Base-by-base conservation (phyloP, 2,113 vertebrate species). In the Pseudopodoces humilis region DNA sequence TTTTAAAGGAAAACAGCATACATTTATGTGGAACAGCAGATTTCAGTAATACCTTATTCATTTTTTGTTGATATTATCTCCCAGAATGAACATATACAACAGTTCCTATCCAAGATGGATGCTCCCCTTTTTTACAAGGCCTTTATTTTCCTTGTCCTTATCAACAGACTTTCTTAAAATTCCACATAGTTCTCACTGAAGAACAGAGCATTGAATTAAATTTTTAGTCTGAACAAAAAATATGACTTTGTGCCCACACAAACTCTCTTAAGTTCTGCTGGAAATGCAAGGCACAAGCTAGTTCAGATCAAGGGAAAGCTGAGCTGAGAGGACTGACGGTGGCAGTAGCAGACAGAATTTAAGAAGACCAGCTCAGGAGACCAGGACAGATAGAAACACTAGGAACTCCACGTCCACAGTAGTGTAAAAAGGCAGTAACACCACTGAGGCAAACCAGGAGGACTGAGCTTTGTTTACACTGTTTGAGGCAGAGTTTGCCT, bases 301-400 rank as follows among this genome's bases (percentile, higher is more conserved):
- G 12, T 7, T 62, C 39, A 52, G 10, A 52, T 7, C 53, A 31
- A 43, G 52, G 3, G 4, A 60, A 60, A 37, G 49, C 47, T 52
- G 22, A 94, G 63, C 43, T 27, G 14, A 53, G 79, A 95, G 52
- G 85, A 92, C 92, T 86, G 71, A 83, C 15, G 89, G 87, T 90
- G 91, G 95, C 94, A 96, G 90, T 5, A 96, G 87, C 52, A 95
- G 37, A 60, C 84, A 92, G 65, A 71, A 55, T 79, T 87, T 79
- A 18, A 69, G 60, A 64, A 68, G 41, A 43, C 13, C 39, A 72
- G 43, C 50, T 85, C 81, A 62, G 70, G 58, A 86, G 31, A 44
- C 15, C 9, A 62, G 39, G n/a, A 76, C 0, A 69, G 43, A 50
- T 22, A 86, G 79, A 64, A 72, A 65, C 50, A 56, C 6, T 1